A percentile compares a stretch with the other conserved stretches of the same genome.
Conservation (phyloP, 2,797 vertebrate genomes). For the Crenuchus spilurus region DNA sequence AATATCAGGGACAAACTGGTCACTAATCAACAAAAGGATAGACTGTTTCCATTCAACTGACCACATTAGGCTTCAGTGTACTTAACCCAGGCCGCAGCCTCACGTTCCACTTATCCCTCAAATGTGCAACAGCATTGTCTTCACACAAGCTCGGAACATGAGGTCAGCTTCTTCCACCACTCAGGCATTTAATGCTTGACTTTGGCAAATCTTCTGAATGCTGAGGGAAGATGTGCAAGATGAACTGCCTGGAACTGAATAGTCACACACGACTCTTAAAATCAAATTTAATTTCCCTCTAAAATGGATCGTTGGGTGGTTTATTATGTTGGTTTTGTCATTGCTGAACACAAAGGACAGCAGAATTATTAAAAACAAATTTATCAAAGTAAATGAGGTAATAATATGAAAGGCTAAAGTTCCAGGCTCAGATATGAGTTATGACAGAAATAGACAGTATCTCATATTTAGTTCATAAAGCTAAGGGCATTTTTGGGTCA, state of each 20-base stretch:
- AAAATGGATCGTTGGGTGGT: constrained; percentile 3
- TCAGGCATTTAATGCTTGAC: constrained; percentile 19
- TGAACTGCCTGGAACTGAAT: constrained; percentile 24
- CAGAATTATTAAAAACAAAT: constrained; percentile 41
- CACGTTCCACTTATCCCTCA: constrained; percentile 77
- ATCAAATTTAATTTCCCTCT: constrained; percentile 24
- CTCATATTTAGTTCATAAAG: constrained; percentile 11
- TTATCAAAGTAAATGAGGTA: constrained; percentile 29
- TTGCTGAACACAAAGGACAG: not conserved
- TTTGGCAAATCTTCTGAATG: constrained; percentile 22
- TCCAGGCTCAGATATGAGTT: constrained; percentile 42
- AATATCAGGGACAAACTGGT: constrained; percentile 58
- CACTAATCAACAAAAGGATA: constrained; percentile 63
- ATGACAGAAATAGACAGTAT: constrained; percentile 31
- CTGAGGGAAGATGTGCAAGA: constrained; percentile 7
- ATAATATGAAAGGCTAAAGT: constrained; percentile 30
- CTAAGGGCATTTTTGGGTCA: constrained; percentile 13
- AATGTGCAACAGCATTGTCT: constrained; percentile 78
- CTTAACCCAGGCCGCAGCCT: constrained; percentile 56
- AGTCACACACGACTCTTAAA: constrained; percentile 14
- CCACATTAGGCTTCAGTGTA: constrained; percentile 69
- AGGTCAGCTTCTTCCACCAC: constrained; percentile 25
- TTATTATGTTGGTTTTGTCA: constrained; percentile 9
- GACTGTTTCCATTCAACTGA: constrained; percentile 75
- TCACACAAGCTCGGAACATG: constrained; percentile 67